Evolutionary conservation across 1,140 invertebrate species (phyloP), one percentile per base, ranked within the genome.

Genomic region (Drosophila watanabei): DNA sequence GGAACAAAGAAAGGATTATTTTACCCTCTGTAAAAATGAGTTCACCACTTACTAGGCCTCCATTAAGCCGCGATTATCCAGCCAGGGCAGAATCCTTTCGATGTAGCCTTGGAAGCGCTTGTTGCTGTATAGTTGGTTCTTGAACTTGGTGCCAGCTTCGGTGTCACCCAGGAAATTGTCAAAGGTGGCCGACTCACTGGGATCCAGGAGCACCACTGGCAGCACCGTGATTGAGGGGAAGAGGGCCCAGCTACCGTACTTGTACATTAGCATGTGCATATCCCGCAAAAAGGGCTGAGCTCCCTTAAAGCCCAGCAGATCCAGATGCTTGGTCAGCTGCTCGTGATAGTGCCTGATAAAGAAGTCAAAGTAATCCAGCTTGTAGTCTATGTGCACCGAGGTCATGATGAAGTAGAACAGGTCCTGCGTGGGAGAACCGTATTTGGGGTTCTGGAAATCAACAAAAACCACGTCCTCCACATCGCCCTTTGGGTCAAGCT

Each of bases 401-500:
- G 91, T 87, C 8, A 88, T 57, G 5, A 92, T 62, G 0, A 92
- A 76, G 52, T 92, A 91, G 3, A 85, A 57, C 18, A 92, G 5
- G 64, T 92, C 91, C 28, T 64, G 41, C 0, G 72, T 56, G 3
- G 91, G 91, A 18, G 77, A 60, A 9, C 85, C 82, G 46, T 63
- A 92, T 63, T 68, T 71, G 5, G 85, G 80, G 65, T 78, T 88
- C 52, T 92, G 91, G 57, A 90, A 90, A 41, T 92, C 91, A 18
- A 92, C 82, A 48, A 88, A 92, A 20, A 75, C 48, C 63, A 85
- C 84, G 13, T 92, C 91, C 2, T 75, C 33, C 2, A 90, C 14
- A 68, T 94, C 93, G 4, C 91, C 93, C 10, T 81, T 73, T 0
- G 78, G 46, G 52, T 80, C 81, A 33, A 93, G 80, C 46, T 93